phyloP scores from a whole-genome alignment of 2,888 invertebrate genomes.

The Lasioglossum malachurum region DNA sequence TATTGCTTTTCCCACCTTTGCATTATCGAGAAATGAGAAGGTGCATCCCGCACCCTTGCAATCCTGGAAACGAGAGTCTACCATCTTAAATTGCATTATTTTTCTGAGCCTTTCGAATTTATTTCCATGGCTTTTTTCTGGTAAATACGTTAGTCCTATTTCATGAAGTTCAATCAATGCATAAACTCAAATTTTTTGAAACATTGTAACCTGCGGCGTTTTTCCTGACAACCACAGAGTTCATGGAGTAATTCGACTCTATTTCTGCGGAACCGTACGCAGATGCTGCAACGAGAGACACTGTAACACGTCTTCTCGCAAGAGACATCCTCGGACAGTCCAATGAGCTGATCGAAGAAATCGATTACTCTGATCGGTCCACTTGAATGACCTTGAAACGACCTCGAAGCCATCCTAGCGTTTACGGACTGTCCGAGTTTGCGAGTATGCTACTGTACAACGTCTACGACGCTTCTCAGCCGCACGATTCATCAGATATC shows the following conservation, averaged over 20 bases:
- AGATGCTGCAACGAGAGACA: neutral
- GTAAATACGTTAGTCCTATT: too few species aligned
- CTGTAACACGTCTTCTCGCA: neutral
- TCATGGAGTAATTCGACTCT: neutral
- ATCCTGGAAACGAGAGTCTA: too few species aligned
- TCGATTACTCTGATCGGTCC: neutral
- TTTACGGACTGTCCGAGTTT: neutral
- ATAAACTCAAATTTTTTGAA: too few species aligned
- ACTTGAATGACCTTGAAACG: neutral
- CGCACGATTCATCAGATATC: slow-evolving; percentile 33
- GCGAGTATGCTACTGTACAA: neutral
- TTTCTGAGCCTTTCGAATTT: too few species aligned
- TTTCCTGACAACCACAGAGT: too few species aligned
- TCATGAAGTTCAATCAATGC: too few species aligned
- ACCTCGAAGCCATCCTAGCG: neutral
- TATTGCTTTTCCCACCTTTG: too few species aligned
- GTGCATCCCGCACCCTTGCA: too few species aligned
- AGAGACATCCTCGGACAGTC: slow-evolving; percentile 13
- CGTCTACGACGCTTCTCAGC: slow-evolving; percentile 14
- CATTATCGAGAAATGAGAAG: too few species aligned
- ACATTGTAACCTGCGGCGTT: too few species aligned
- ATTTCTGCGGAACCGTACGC: neutral
- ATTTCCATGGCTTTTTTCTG: too few species aligned
- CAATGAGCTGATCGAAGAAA: neutral
- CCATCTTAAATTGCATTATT: too few species aligned